Evolutionary conservation across 2,113 vertebrate species (phyloP).

Genomic region (Amazona vittata): DNA sequence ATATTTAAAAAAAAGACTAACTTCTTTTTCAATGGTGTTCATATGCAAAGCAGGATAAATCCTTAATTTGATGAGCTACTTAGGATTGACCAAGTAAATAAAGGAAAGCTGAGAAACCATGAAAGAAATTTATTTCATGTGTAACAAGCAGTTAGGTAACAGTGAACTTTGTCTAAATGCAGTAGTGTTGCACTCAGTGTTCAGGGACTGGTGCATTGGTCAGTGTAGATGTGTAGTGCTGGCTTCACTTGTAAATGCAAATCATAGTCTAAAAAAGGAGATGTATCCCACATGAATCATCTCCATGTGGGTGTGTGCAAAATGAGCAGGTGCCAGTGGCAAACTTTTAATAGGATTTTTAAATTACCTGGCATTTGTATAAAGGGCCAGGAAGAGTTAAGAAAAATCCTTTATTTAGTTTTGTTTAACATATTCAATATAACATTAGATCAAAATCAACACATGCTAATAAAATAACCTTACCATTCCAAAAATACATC

Average conservation of each 20-base stretch:
- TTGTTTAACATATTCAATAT: background rate
- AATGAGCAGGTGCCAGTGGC: background rate
- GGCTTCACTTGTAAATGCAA: background rate
- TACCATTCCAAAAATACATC: background rate
- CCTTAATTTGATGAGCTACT: background rate
- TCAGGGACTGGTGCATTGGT: no score
- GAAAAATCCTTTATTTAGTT: background rate
- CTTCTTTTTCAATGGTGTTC: background rate
- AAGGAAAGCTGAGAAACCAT: background rate
- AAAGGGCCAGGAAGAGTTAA: background rate
- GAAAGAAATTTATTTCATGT: background rate
- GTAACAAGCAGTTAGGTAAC: background rate
- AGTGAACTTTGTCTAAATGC: background rate
- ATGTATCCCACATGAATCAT: background rate
- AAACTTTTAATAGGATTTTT: background rate
- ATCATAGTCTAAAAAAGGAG: background rate
- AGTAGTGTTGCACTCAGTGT: fast-evolving
- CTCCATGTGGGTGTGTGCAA: background rate
- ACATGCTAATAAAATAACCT: background rate
- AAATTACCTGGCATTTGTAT: background rate
- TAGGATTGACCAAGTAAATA: background rate
- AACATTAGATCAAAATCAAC: background rate
- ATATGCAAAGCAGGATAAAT: background rate
- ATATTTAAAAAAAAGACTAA: background rate
- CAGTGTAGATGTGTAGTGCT: no score